Evolutionary conservation across 2,113 vertebrate genomes (phyloP), one percentile per base, ranked within the genome.

Genomic region (Microcebus ravelobensis): DNA sequence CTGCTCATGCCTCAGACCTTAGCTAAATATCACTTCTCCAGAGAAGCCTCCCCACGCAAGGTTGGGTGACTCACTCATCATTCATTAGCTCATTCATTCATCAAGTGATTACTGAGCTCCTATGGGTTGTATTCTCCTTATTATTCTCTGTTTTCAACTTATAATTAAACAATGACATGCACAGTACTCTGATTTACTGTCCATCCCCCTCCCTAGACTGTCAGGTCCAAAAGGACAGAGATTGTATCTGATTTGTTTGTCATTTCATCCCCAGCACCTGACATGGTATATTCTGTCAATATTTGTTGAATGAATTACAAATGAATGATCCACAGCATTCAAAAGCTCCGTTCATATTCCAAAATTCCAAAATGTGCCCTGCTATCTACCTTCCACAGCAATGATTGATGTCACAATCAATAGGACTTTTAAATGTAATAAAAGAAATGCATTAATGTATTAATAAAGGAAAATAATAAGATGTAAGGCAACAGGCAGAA

Each of bases 381-480:
- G 23, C 45, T 61, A 25, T 83, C 52, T 87, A 29, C 86, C 81
- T 96, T 42, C 57, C 81, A 63, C 9, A 70, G 57, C 21, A 88
- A 67, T 65, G 61, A 92, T 2, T 92, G 20, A 93, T 91, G 25
- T 83, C 48, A 74, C 4, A 65, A 90, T 89, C 83, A 89, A 87
- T 34, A 86, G 48, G 57, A 80, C 48, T 87, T 92, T 27, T 63
- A 52, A 67, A 92, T 80, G 67, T 77, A 86, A 55, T 87, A 63
- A 29, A 83, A 25, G 6, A 91, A 36, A 83, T 27, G n/a, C 70
- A 71, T n/a, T 57, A 31, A 68, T 70, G 7, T 39, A 45, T 68
- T 87, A 74, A 34, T 57, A 65, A 70, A 57, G 81, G 68, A 82
- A 96, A 93, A 76, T 63, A 97, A 29, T 15, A 52, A 52, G 57